Base-by-base conservation (phyloP, 2,797 vertebrate genomes). In the Diglossa cyanea region DNA sequence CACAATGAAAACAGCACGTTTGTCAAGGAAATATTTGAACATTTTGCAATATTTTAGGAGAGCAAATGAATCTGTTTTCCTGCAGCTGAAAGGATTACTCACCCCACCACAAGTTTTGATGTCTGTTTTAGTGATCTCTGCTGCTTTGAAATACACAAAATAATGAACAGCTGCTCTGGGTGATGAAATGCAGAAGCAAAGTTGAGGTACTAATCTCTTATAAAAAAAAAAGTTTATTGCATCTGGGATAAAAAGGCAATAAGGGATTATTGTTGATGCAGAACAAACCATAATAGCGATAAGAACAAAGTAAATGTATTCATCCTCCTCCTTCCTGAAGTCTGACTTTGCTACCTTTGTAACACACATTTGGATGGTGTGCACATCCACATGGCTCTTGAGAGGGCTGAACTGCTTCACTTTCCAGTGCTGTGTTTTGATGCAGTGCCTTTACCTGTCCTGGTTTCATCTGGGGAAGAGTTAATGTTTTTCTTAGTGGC, bases 121-220 rank as follows among this genome's bases (percentile, higher is more conserved):
- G 82, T 88, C 88, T 94, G 11, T 88, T 95, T 93, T 86, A 90
- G 77, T 74, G 71, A 88, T 90, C 85, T 94, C 88, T 85, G 47
- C 55, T 86, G 44, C 60, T 84, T 93, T 67, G 65, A 82, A 96
- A 95, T 83, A 87, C 19, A 88, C 24, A 74, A 94, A 96, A 85
- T 93, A 96, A 90, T 51, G 51, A 96, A 86, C 86, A 95, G 55
- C 71, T 96, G 93, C 57, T 94, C 54, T 65, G 51, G 23, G 40
- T 90, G 91, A 95, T 95, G 88, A 87, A 95, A 94, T 79, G 79
- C 72, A 95, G 92, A 95, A 95, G 53, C 48, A 90, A 96, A 93
- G 79, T 54, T 67, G 66, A 91, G 80, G 62, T 88, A 83, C 44
- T 94, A 83, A 93, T 87, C 77, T 91, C 78, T 63, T 23, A 9